These are phyloP conservation scores for Cydia pomonella DNA, from an alignment of 1,140 invertebrate genomes.

Conservation along the genomic window DNA sequence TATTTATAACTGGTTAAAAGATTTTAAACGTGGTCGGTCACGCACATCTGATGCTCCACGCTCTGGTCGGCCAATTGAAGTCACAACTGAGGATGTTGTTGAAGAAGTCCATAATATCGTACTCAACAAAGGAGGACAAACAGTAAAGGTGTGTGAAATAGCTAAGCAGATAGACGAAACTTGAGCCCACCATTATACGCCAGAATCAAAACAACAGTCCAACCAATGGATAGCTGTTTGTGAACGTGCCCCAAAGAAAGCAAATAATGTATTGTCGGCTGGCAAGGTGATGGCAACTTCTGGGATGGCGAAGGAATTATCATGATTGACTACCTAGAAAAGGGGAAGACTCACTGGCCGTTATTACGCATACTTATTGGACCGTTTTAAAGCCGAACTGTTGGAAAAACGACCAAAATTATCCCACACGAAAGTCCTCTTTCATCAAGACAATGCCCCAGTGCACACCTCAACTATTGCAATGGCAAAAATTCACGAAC, in stretches of 20 bases:
- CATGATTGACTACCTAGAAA: conserved; percentile 19
- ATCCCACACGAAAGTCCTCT: conserved; percentile 56
- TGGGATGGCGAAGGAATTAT: conserved; percentile 21
- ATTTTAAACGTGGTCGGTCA: no score
- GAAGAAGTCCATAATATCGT: neutral
- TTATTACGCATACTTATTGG: no score
- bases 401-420: no score
- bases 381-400: no score
- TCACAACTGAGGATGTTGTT: neutral
- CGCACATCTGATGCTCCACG: neutral
- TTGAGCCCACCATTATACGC: conserved; percentile 35
- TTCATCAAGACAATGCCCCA: conserved; percentile 61
- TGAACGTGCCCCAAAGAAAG: conserved; percentile 35
- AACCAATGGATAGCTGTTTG: conserved; percentile 34
- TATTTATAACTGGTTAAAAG: no score
- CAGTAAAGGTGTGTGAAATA: neutral
- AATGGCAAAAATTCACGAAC: conserved; percentile 57
- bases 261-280: conserved; percentile 32
- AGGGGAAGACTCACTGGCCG: no score
- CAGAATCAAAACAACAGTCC: conserved; percentile 36
- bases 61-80: neutral
- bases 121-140: neutral
- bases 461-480: conserved; percentile 49
- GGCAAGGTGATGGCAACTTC: conserved; percentile 34
- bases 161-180: conserved; percentile 34